Percentiles rank a stretch among this genome's conserved stretches.
Evolutionary conservation across 2,797 vertebrate species (phyloP).

Genomic region (Gadopsis bispinosus): DNA sequence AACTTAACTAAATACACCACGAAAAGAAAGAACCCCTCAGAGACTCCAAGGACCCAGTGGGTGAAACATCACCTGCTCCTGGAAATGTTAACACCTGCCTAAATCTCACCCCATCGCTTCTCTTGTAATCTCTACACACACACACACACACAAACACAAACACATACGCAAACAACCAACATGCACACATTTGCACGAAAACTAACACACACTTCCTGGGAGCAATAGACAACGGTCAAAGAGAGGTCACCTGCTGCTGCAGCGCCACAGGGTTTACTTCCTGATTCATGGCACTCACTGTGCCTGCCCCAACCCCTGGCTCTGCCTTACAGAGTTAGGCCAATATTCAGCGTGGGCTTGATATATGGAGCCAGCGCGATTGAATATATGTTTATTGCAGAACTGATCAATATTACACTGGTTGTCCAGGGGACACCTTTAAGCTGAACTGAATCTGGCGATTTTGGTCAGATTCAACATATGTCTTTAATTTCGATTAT

Average conservation of each 20-base stretch:
- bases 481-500: constrained; percentile 15
- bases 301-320: constrained; percentile 29
- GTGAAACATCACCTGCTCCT: constrained; percentile 44
- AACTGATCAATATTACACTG: constrained; percentile 20
- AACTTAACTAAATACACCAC: constrained; percentile 47
- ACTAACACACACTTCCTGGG: constrained; percentile 35
- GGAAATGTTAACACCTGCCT: constrained; percentile 53
- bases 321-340: constrained; percentile 29
- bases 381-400: constrained; percentile 10
- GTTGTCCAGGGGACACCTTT: not conserved
- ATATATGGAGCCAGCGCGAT: constrained; percentile 12
- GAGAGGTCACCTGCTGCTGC: constrained; percentile 77
- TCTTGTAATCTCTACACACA: constrained; percentile 23
- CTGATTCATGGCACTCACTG: constrained; percentile 62
- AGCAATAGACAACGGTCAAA: constrained; percentile 72
- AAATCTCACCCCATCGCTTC: not conserved
- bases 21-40: constrained; percentile 19
- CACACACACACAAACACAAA: not conserved
- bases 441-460: not conserved
- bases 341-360: not conserved
- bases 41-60: constrained; percentile 36
- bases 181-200: no score
- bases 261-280: constrained; percentile 73
- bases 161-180: constrained; percentile 7
- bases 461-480: not conserved